Base-by-base conservation (phyloP, 2,888 invertebrate species). In the Vanessa cardui region DNA sequence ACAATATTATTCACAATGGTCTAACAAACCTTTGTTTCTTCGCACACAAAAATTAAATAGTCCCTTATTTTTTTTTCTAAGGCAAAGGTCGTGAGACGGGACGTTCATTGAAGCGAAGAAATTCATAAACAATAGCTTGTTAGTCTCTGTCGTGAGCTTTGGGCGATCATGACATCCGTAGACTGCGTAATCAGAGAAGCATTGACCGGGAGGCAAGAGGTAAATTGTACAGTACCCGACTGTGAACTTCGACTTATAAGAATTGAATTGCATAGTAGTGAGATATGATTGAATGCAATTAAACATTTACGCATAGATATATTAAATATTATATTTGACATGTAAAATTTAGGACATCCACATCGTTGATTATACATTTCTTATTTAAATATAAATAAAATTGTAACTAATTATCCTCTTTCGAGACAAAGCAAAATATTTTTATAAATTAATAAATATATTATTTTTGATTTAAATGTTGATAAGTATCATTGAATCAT, bases 61-160 rank as follows among this genome's bases (percentile, higher is more conserved):
- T 66, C 62, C 62, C 63, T 68, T 59, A 62, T 60, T 63, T 63
- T 67, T 64, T 47, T 62, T 68, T 67, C 64, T 63, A 66, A 72
- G 68, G 72, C 64, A 71, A 73, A 75, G 68, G 65, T 70, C 70
- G 72, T 67, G 64, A 64, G 64, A 50, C 21, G 61, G 46, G 58
- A 63, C 63, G 61, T 73, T 74, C 74, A 74, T 73, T 72, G 70
- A 73, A 68, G 74, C 73, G 74, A 66, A 71, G 72, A 69, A 74
- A 80, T 81, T 82, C 81, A 81, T 83, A 86, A 82, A 90, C 91
- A 92, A 91, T 90, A 77, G 84, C 84, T 88, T 89, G 90, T 90
- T 89, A 89, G 83, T 78, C 83, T 81, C 88, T 88, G 87, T 87
- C 87, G 85, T 84, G 87, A 83, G 81, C 80, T 77, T 85, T 81